Percentiles rank a stretch among this genome's conserved stretches.
Evolutionary conservation across 2,113 vertebrate genomes (phyloP).

Genomic region (Protomyctophum bolini): DNA sequence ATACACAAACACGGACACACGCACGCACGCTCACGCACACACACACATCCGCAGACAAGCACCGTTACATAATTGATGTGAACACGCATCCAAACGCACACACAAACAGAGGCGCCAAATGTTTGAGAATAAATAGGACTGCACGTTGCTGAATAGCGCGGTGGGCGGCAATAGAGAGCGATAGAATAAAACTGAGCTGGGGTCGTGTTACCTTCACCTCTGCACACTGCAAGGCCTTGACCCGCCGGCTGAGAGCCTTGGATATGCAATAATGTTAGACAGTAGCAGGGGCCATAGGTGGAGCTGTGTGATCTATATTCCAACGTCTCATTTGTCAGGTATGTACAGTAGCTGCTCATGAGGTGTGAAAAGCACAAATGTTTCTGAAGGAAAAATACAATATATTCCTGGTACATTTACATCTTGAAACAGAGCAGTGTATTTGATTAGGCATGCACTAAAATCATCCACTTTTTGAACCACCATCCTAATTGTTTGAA

Average conservation of each 20-base stretch:
- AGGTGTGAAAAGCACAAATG: conserved; percentile 14
- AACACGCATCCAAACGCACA: background rate
- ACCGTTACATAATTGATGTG: conserved; percentile 39
- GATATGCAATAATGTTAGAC: conserved; percentile 41
- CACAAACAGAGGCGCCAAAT: background rate
- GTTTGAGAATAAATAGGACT: too few relatives aligned
- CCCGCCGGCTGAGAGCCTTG: conserved; percentile 48
- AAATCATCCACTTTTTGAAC: conserved; percentile 6
- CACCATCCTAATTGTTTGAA: conserved; percentile 4
- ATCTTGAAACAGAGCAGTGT: background rate
- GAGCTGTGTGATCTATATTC: conserved; percentile 39
- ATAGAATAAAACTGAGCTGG: conserved; percentile 42
- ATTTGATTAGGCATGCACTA: conserved; percentile 1
- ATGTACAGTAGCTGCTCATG: conserved; percentile 3
- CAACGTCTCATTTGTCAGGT: conserved; percentile 8
- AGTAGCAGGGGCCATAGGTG: conserved; percentile 50
- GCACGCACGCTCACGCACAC: conserved; percentile 30
- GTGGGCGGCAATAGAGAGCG: conserved; percentile 11
- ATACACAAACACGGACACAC: conserved; percentile 23
- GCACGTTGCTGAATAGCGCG: background rate
- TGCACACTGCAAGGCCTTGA: conserved; percentile 59
- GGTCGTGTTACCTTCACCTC: conserved; percentile 67
- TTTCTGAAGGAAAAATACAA: conserved; percentile 6
- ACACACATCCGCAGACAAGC: conserved; percentile 37
- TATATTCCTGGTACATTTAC: background rate